Evolutionary conservation across 2,113 vertebrate species (phyloP).

Genomic region (Setophaga kirtlandii): DNA sequence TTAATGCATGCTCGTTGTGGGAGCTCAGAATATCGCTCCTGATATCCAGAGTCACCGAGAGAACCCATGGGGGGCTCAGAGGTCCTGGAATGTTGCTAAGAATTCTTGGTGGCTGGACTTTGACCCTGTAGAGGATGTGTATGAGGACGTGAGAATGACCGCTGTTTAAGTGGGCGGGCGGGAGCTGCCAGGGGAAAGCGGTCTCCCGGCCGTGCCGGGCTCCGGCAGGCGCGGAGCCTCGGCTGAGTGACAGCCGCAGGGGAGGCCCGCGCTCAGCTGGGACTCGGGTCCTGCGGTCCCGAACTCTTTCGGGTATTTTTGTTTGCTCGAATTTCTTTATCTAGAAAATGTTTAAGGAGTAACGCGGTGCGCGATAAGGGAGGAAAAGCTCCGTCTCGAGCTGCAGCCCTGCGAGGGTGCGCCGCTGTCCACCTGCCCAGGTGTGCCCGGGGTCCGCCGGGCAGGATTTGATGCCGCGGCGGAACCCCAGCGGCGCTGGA

Average conservation of each 20-base stretch:
- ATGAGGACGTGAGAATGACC: no score
- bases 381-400: no score
- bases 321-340: neutral
- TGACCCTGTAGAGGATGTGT: no score
- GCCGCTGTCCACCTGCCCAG: neutral
- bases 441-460: neutral
- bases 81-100: no score
- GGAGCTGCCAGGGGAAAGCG: accelerated
- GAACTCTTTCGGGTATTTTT: neutral
- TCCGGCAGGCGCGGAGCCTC: neutral
- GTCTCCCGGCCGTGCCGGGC: neutral
- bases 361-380: neutral
- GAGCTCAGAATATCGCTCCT: no score
- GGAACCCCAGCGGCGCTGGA: neutral
- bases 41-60: no score
- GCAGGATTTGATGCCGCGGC: neutral
- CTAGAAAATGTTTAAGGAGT: neutral
- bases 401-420: neutral
- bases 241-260: neutral
- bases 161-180: no score
- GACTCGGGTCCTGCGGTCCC: neutral
- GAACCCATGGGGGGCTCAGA: no score
- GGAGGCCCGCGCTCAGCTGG: neutral
- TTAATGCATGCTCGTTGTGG: accelerated
- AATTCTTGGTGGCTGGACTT: no score